Conservation (phyloP, 2,888 invertebrate genomes). For the Oxystoma pomonae region DNA sequence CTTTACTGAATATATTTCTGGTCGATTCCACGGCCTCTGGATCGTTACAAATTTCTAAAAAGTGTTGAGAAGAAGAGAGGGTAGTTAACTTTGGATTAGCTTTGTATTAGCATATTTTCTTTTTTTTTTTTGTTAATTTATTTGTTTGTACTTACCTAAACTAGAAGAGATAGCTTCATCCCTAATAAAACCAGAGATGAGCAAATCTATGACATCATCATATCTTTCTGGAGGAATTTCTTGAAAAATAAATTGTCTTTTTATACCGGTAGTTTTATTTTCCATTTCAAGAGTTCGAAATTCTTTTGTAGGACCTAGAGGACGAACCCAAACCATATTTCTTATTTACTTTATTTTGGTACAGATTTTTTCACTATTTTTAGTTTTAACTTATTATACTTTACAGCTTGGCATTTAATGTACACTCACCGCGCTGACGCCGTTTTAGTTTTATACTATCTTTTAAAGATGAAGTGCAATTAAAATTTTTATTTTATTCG, state of each 20-base stretch:
- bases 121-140: no score
- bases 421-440: no score
- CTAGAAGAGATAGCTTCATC: background rate
- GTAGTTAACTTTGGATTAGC: no score
- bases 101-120: no score
- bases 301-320: background rate
- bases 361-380: no score
- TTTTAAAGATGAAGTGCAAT: no score
- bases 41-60: no score
- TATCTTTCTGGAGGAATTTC: background rate
- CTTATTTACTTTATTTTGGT: background rate
- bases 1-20: background rate
- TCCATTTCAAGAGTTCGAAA: background rate
- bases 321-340: background rate
- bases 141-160: background rate
- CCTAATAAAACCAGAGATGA: background rate
- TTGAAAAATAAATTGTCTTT: background rate
- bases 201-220: background rate
- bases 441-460: no score
- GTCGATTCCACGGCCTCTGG: background rate
- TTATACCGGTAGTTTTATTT: background rate
- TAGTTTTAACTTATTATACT: no score
- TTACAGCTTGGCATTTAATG: no score
- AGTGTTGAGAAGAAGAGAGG: no score
- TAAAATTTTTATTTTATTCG: no score